Percentiles rank a stretch among this genome's conserved stretches.
These are phyloP conservation scores for Dinocampus coccinellae DNA, from an alignment of 2,888 invertebrate genomes.

Conservation along the genomic window DNA sequence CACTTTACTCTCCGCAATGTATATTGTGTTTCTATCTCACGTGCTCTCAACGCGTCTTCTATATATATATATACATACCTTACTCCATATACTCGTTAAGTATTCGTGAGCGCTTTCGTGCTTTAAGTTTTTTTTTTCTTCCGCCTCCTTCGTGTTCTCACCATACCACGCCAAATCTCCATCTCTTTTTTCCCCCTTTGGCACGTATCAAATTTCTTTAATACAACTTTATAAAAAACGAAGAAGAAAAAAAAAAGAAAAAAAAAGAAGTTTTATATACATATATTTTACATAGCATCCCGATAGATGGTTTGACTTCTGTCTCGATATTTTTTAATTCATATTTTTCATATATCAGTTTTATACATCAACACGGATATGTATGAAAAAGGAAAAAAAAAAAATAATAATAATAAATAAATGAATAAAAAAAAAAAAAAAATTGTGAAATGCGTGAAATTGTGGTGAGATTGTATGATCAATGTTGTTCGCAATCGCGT, in stretches of 20 bases:
- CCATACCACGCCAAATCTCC: neutral
- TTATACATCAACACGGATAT: too few relatives aligned
- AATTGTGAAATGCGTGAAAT: neutral
- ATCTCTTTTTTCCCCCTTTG: conserved; percentile 3
- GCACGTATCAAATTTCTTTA: conserved; percentile 28
- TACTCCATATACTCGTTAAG: conserved; percentile 43
- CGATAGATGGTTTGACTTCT: neutral
- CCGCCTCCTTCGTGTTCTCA: conserved; percentile 16
- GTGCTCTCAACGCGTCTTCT: conserved; percentile 42
- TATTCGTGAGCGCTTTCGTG: conserved; percentile 43
- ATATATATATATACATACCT: neutral
- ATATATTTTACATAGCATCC: conserved; percentile 8
- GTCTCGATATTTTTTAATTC: too few relatives aligned
- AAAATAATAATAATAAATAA: too few relatives aligned
- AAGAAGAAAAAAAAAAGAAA: too few relatives aligned
- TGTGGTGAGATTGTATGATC: neutral
- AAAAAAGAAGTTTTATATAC: neutral
- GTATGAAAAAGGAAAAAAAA: too few relatives aligned
- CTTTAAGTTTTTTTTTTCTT: conserved; percentile 35
- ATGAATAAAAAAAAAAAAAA: too few relatives aligned
- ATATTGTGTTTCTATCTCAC: conserved; percentile 38
- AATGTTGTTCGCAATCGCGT: neutral
- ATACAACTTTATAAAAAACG: conserved; percentile 5
- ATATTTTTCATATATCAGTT: too few relatives aligned
- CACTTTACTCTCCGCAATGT: conserved; percentile 38